Base-by-base conservation (phyloP, 1,140 invertebrate species). In the Lepidotrigona ventralis region DNA sequence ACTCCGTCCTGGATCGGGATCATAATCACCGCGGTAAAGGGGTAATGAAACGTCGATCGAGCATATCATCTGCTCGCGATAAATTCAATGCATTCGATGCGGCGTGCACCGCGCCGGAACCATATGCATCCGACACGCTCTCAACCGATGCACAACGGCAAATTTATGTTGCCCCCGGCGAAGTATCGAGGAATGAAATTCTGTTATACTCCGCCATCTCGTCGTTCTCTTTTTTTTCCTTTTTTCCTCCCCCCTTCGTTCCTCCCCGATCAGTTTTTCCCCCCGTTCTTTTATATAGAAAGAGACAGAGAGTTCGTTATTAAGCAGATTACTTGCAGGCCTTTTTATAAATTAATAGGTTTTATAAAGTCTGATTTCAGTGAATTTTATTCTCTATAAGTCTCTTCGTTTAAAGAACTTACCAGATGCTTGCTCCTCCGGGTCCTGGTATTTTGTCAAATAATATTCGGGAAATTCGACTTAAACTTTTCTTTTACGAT, bases 31-130 rank as follows among this genome's bases (percentile, higher is more conserved):
- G 0, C 6, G 51, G 15, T 56, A 56, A 76, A 81, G 60, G 60
- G 63, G 12, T 76, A 76, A 81, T 76, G 63, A 76, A 81, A 76
- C 72, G 79, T 75, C 63, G 79, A 81, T 81, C 29, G 72, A 76
- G 60, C 60, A 51, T 56, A 68, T 75, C 72, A 51, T 68, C n/a
- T 15, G 12, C 51, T 21, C 19, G 51, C 63, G 63, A 81, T 81
- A 76, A 81, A 75, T 76, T 46, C 51, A 68, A 66, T 66, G 79
- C 53, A 60, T 26, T 51, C 9, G 39, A 51, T n/a, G 64, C 26
- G 64, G 6, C 23, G 68, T 26, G 70, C 56, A 29, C 5, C 26
- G 51, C 29, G 15, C 23, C 23, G 33, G 54, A 51, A 60, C 66
- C 68, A 12, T 46, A 51, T 21, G 71, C 58, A 19, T 8, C 23